Base-by-base conservation (phyloP, 2,113 vertebrate genomes). In the Chaetodon trifascialis region DNA sequence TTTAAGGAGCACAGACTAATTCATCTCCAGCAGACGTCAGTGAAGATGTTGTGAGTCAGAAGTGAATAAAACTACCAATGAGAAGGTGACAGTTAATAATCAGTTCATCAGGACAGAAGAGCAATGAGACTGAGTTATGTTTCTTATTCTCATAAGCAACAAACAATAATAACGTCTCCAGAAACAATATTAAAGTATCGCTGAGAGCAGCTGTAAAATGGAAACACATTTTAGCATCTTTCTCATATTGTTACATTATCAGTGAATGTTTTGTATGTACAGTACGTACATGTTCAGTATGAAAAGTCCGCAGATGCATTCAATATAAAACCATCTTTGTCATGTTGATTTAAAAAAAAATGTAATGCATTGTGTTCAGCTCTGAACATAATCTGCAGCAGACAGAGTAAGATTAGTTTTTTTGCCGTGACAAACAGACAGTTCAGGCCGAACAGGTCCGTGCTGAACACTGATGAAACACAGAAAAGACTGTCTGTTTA, bases 1-100 rank as follows among this genome's bases (percentile, higher is more conserved):
- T 73, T 75, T 71, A 25, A 75, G 42, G 30, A 64, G 55, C 36
- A 21, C 16, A 11, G 46, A 60, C n/a, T 44, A 60, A 83, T 86
- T 77, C 4, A 72, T 76, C 55, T 36, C 7, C 63, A 52, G 60
- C 67, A 70, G 69, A 54, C 21, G 11, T 62, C 72, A n/a, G 30
- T 7, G 44, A 25, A 40, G 54, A 69, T 11, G 14, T 64, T 47
- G 30, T 30, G 30, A 64, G 21, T 66, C 64, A 68, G 52, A 73
- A 62, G 62, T 42, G 17, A 79, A 71, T 64, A 47, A 71, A 62
- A 52, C 36, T 25, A 0, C 21, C 67, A 60, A 83, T 56, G 75
- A 30, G 58, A 67, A 62, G 68, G 17, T 36, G 62, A 59, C 46
- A 47, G 71, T 63, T 36, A 68, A 73, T 11, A 44, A 19, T 83